Base-by-base conservation (phyloP, 1,140 invertebrate genomes). In the Danaus melanippus region DNA sequence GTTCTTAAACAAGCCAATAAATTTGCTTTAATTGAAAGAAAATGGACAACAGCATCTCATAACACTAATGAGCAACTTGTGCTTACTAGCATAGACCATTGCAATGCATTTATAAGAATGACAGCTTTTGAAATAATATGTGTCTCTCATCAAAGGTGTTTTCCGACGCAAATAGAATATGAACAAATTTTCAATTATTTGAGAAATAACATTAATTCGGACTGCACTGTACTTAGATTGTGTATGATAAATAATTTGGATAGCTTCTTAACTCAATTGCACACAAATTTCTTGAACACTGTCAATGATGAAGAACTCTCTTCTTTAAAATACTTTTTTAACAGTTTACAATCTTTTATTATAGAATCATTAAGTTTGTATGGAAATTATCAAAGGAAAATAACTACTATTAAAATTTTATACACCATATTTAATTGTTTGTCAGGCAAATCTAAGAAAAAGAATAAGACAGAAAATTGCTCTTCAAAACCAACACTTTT, bases 341-440 rank as follows among this genome's bases (percentile, higher is more conserved):
- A 42, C 48, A 62, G 63, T 15, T 42, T 87, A 9, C 77, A 86
- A 63, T 47, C 64, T 21, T 67, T 82, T 57, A 58, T 87, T 39
- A 64, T 73, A 6, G 48, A 67, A 10, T 81, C 75, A 46, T 49
- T 87, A 12, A 69, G 66, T 17, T 49, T 62, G 4, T 56, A 73
- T 63, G 82, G 83, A 12, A 88, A 88, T 57, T 88, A 88, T 69
- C 86, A 88, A 70, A 76, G 86, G 58, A 88, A 86, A 73, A 74
- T 85, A 41, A 69, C 76, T 42, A 67, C 71, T 32, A 59, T 87
- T 17, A 78, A 81, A 67, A 50, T 86, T 11, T 62, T 62, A 43
- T 60, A 76, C 50, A 50, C 64, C 8, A 48, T 84, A 52, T 55
- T 81, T 52, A 66, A 53, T 52, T 53, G 68, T 64, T 66, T 69